Conservation (phyloP, 1,140 invertebrate species). For the Maniola jurtina region DNA sequence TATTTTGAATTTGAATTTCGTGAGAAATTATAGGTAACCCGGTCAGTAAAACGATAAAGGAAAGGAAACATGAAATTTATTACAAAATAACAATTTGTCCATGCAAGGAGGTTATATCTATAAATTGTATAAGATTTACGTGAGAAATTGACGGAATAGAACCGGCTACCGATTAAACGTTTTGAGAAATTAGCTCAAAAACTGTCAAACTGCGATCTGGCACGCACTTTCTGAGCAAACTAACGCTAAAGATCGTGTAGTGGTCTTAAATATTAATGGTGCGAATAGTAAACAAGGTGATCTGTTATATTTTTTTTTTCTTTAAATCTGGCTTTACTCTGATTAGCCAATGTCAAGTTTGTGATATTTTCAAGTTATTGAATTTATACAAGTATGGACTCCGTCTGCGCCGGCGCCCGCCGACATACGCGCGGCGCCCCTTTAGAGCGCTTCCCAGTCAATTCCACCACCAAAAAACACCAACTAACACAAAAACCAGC, state of each 20-base stretch:
- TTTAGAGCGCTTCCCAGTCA: too few species aligned
- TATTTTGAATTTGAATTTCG: too few species aligned
- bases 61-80: not conserved
- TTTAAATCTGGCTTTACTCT: too few species aligned
- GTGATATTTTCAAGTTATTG: too few species aligned
- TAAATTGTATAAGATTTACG: not conserved
- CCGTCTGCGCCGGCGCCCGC: too few species aligned
- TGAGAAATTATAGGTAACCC: not conserved
- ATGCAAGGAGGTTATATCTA: slow-evolving; percentile 1
- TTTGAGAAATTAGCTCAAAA: not conserved
- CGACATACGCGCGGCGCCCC: too few species aligned
- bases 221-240: slow-evolving; percentile 5
- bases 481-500: too few species aligned
- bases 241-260: not conserved
- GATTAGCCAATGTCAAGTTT: too few species aligned
- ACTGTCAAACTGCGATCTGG: not conserved
- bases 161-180: slow-evolving; percentile 2
- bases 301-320: too few species aligned
- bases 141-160: not conserved
- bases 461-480: too few species aligned
- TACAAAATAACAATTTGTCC: not conserved
- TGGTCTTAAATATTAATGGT: not conserved
- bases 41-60: not conserved
- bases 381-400: too few species aligned
- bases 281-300: not conserved